Evolutionary conservation across 2,113 vertebrate species (phyloP).

Genomic region (Mus musculus): GRCm39 chr1:21991501-21992000

Average conservation of each 20-base stretch:
- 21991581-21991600: neutral
- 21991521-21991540: neutral
- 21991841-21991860: neutral
- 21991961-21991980: neutral
- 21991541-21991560: neutral
- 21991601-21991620: neutral
- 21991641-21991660: neutral
- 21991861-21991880: neutral
- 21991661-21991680: neutral
- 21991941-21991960: neutral
- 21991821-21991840: too few species aligned
- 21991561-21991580: neutral
- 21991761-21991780: neutral
- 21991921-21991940: neutral
- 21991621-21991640: neutral
- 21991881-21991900: neutral
- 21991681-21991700: neutral
- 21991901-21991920: neutral
- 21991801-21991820: neutral
- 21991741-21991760: neutral
- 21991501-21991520: too few species aligned
- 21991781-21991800: neutral
- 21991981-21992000: neutral
- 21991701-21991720: neutral
- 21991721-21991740: neutral